Base-by-base conservation (phyloP, 2,797 vertebrate genomes). In the Glossophaga mutica region DNA sequence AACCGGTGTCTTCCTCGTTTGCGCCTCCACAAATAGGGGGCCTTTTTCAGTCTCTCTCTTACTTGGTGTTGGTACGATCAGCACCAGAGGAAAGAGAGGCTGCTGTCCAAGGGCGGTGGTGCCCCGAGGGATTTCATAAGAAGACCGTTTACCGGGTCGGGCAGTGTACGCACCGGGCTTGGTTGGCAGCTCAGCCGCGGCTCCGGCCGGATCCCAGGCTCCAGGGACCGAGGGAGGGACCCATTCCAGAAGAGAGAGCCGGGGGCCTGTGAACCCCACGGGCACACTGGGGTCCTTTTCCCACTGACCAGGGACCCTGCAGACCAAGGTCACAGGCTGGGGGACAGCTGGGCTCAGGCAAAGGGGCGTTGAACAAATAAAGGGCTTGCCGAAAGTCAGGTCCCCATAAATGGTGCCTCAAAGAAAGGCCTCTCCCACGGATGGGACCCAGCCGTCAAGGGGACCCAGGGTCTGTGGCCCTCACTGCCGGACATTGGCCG, bases 401-500 rank as follows among this genome's bases (percentile, higher is more conserved):
- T 68, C 59, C 92, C 71, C 32, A n/a, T 48, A 55, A 71, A 22
- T 4, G 37, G 57, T 2, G 32, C 59, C 77, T 87, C 5, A 1
- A 37, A 24, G 24, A 44, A 48, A 59, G 70, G 19, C 10, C 68
- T 73, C 21, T 74, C 44, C 84, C 62, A 2, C 2, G 26, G 21
- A 8, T 4, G 57, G 42, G n/a, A 48, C 24, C 29, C 52, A 52
- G 67, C 42, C 48, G 14, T 84, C 74, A 50, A 62, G 10, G 21
- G 8, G 34, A 26, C n/a, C 57, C n/a, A 39, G 29, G 22, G 67
- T 68, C 46, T 29, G 2, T 22, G 65, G 32, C 34, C 39, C 1
- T 71, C 71, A 32, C 29, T 0, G 5, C 52, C 5, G 24, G 21
- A 18, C 1, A 0, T 10, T 55, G 37, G 0, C 0, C 2, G 79